A percentile compares a stretch with the other conserved stretches of the same genome.
These are phyloP conservation scores for Tolmerus cingulatus DNA, from an alignment of 2,888 invertebrate species.

Conservation along the genomic window DNA sequence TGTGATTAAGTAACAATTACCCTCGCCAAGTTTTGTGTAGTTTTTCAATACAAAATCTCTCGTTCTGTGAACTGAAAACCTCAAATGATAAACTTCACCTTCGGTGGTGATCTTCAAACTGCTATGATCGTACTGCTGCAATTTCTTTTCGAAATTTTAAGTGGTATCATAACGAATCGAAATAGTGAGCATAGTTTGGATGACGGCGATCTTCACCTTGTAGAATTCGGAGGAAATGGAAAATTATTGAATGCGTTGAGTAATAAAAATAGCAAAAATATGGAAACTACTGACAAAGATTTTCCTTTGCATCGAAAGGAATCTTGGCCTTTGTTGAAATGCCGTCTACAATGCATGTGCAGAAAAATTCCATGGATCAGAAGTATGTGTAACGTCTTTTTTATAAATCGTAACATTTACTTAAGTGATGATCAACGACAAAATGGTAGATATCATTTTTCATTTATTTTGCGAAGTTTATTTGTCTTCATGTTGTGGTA, in stretches of 20 bases:
- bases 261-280: background rate
- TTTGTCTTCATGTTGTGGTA: background rate
- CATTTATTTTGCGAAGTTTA: background rate
- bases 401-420: background rate
- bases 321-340: conserved; percentile 46
- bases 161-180: conserved; percentile 39
- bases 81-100: conserved; percentile 20
- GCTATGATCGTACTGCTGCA: conserved; percentile 46
- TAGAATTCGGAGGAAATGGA: background rate
- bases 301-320: conserved; percentile 41
- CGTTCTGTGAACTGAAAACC: background rate
- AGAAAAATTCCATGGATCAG: conserved; percentile 51
- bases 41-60: background rate
- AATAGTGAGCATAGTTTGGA: background rate
- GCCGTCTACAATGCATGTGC: conserved; percentile 49
- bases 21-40: background rate
- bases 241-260: background rate
- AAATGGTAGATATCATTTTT: background rate
- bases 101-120: conserved; percentile 27
- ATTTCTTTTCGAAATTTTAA: conserved; percentile 42
- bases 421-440: background rate
- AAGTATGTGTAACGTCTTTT: conserved; percentile 49
- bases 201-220: background rate
- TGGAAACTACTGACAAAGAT: conserved; percentile 33
- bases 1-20: background rate